A percentile compares a stretch with the other conserved stretches of the same genome.
phyloP scores from a whole-genome alignment of 2,797 vertebrate species.

The Halcyon smyrnensis region DNA sequence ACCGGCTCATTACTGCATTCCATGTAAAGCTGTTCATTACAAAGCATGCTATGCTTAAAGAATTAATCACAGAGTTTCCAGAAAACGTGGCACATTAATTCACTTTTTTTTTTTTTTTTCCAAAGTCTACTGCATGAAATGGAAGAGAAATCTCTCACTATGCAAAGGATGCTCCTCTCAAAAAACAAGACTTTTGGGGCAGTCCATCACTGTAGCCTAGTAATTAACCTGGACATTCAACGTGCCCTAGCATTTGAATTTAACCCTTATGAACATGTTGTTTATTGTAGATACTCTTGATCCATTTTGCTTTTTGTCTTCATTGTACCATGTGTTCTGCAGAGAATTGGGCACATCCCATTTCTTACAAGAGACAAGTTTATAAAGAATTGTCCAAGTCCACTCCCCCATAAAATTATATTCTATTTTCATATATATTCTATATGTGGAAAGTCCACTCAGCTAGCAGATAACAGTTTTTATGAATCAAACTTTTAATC shows the following conservation, averaged over 20 bases:
- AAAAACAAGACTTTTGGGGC: background rate
- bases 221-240: background rate
- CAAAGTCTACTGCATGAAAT: background rate
- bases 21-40: background rate
- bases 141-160: background rate
- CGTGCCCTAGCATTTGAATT: background rate
- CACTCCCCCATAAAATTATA: background rate
- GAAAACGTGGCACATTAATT: background rate
- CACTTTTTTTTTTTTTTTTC: no score
- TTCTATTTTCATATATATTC: background rate
- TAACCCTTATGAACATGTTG: background rate
- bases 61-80: background rate
- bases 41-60: background rate
- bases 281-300: accelerated
- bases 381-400: background rate
- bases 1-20: background rate
- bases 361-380: background rate
- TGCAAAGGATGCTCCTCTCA: background rate
- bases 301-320: background rate
- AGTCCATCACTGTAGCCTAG: background rate
- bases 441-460: background rate
- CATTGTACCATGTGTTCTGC: background rate
- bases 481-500: background rate
- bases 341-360: background rate
- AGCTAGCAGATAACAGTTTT: background rate